A percentile compares a stretch with the other conserved stretches of the same genome.
Conservation (phyloP, 2,888 invertebrate genomes). For the Drosophila kambysellisi region DNA sequence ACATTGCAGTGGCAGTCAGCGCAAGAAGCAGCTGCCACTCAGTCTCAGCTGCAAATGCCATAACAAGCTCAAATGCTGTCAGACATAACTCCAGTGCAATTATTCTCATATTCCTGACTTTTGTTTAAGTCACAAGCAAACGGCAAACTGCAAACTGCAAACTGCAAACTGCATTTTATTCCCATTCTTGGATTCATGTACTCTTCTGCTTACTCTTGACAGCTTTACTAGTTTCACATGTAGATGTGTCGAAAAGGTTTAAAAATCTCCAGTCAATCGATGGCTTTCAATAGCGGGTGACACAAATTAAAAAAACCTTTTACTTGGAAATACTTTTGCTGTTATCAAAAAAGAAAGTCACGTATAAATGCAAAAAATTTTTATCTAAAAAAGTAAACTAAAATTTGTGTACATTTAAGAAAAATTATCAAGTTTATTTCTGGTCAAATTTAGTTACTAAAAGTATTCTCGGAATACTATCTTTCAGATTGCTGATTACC, state of each 20-base stretch:
- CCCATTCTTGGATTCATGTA: conserved; percentile 3
- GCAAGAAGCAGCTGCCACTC: neutral
- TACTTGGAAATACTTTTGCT: too few relatives aligned
- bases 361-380: neutral
- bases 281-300: conserved; percentile 1
- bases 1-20: conserved; percentile 26
- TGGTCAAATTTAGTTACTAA: neutral
- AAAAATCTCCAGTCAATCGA: neutral
- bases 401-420: neutral
- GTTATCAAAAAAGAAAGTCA: neutral
- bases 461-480: neutral
- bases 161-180: conserved; percentile 41
- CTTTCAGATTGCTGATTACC: neutral
- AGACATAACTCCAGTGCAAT: conserved; percentile 68
- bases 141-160: conserved; percentile 22
- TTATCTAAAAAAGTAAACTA: neutral
- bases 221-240: neutral
- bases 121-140: conserved; percentile 29
- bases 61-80: conserved; percentile 41
- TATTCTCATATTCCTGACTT: conserved; percentile 50
- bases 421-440: neutral
- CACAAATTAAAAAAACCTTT: neutral
- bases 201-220: neutral
- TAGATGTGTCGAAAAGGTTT: conserved; percentile 6
- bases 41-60: conserved; percentile 29